Conservation (phyloP, 1,140 invertebrate species). For the Heliconius nattereri region DNA sequence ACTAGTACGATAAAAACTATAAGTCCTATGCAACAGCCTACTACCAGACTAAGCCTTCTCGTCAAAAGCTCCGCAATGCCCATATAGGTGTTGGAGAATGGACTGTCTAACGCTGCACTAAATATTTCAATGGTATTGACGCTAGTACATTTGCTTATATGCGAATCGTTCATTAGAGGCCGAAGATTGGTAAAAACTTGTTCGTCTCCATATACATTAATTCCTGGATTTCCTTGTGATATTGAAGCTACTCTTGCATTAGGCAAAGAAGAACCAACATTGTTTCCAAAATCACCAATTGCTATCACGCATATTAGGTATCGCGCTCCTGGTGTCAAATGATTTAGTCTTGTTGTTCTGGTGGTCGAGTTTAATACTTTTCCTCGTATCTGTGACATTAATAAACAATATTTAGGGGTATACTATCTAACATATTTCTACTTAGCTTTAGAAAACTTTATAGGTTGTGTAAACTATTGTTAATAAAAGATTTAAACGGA, state of each 20-base stretch:
- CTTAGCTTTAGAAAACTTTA: slow-evolving; percentile 54
- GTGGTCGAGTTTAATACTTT: slow-evolving; percentile 86
- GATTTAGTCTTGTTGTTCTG: slow-evolving; percentile 87
- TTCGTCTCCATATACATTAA: slow-evolving; percentile 75
- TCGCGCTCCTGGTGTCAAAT: slow-evolving; percentile 87
- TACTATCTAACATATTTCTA: slow-evolving; percentile 44
- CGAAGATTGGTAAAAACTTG: slow-evolving; percentile 80
- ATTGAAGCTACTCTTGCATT: slow-evolving; percentile 79
- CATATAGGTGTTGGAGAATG: slow-evolving; percentile 84
- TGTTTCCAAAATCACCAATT: slow-evolving; percentile 85
- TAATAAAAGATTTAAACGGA: slow-evolving; percentile 72
- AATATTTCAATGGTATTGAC: slow-evolving; percentile 88
- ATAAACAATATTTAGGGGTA: background rate
- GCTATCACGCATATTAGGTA: slow-evolving; percentile 93
- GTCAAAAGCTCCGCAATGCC: slow-evolving; percentile 87
- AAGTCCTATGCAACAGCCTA: slow-evolving; percentile 92
- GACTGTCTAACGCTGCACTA: slow-evolving; percentile 84
- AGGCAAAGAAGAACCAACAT: slow-evolving; percentile 63
- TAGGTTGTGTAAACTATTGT: slow-evolving; percentile 59
- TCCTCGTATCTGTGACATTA: slow-evolving; percentile 83
- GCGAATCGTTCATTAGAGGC: slow-evolving; percentile 86
- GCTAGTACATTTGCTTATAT: slow-evolving; percentile 88
- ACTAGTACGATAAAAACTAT: slow-evolving; percentile 91
- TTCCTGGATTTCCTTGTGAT: slow-evolving; percentile 73
- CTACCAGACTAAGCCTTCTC: slow-evolving; percentile 89